These are phyloP conservation scores for Atopsyche davidsoni DNA, from an alignment of 1,140 invertebrate genomes.

Conservation along the genomic window DNA sequence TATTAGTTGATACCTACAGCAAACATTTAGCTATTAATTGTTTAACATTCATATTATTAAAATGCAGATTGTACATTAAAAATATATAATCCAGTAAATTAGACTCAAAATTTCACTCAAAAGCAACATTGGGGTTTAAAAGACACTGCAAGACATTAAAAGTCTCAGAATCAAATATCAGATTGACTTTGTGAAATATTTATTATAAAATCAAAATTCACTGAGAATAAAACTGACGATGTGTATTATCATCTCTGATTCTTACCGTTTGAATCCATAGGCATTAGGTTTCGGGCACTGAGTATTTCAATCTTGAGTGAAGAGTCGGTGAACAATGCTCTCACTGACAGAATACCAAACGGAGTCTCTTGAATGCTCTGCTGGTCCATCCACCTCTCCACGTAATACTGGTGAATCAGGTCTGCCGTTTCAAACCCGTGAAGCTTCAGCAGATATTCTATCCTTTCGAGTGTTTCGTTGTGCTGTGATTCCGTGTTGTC, in stretches of 20 bases:
- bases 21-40: too few relatives aligned
- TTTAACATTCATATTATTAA: too few relatives aligned
- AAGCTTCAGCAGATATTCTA: conserved; percentile 65
- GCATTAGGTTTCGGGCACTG: conserved; percentile 81
- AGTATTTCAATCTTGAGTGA: conserved; percentile 66
- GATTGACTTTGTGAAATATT: too few relatives aligned
- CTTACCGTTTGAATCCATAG: conserved; percentile 82
- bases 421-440: conserved; percentile 81
- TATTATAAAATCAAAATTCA: too few relatives aligned
- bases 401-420: conserved; percentile 78
- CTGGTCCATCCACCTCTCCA: conserved; percentile 67
- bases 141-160: too few relatives aligned
- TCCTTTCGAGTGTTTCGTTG: conserved; percentile 56
- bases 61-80: conserved; percentile 3
- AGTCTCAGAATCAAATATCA: too few relatives aligned
- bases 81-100: conserved; percentile 7
- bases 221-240: too few relatives aligned
- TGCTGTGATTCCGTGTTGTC: conserved; percentile 49
- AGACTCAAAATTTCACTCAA: too few relatives aligned
- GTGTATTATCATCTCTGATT: too few relatives aligned
- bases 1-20: too few relatives aligned
- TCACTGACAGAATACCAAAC: conserved; percentile 65
- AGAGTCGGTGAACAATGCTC: conserved; percentile 58
- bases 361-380: conserved; percentile 52
- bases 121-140: too few relatives aligned